Evolutionary conservation across 2,888 invertebrate species (phyloP), one percentile per base, ranked within the genome.

Genomic region (Drosophila trichaetosa): DNA sequence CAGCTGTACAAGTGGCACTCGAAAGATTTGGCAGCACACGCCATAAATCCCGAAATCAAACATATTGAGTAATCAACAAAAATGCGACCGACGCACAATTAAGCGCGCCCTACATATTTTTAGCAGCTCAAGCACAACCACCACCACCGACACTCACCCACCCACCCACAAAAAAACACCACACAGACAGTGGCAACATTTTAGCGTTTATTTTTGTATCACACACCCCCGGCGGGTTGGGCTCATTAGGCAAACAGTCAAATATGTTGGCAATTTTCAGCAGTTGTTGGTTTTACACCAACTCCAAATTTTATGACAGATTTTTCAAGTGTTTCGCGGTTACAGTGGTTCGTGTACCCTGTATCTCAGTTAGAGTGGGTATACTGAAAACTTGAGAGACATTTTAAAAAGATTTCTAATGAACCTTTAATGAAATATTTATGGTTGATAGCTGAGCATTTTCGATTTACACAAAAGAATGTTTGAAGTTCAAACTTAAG

Each of bases 51-150:
- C 77, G 65, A 85, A 91, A 91, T 90, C 87, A 91, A 92, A 87
- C 92, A 91, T 90, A 91, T 91, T 92, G 92, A 91, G 87, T 91
- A 91, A 91, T 91, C 91, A 91, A 91, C 90, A 92, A 90, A 90
- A 67, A 62, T 21, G 48, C 51, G 18, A 48, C 51, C 73, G 49
- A 61, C 54, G 60, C 65, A 49, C 77, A 73, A 80, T 77, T 76
- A 67, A 67, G 59, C 33, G 61, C 66, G 71, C 36, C 58, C 80
- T 46, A 61, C 66, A 68, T 66, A 72, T 66, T 65, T 65, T 21
- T 24, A 16, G 33, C 49, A 13, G 49, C 36, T 46, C 24, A 38
- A 53, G 54, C 62, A 56, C 64, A 31, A 56, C 40, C 46, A 69
- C 24, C 34, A 49, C 24, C 49, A 49, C 2, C 52, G 46, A 29